Base-by-base conservation (phyloP, 2,888 invertebrate species). In the Pristionchus mayeri region DNA sequence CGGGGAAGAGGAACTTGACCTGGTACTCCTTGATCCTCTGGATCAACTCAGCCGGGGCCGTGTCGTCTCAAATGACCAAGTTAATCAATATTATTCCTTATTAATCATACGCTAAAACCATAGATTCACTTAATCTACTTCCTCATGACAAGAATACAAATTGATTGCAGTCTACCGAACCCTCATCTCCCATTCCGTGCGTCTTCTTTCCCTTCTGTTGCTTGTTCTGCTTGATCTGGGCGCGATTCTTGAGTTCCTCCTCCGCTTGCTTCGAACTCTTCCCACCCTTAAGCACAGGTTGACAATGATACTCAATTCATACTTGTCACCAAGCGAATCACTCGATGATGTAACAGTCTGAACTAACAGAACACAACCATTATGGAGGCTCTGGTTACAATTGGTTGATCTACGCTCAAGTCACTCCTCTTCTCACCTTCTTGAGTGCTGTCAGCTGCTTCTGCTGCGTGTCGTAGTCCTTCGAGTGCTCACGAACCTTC, bases 391-490 rank as follows among this genome's bases (percentile, higher is more conserved):
- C n/a, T n/a, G n/a, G n/a, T n/a, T 50, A 3, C 60, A 60, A 60
- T 60, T 27, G 11, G 2, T n/a, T 60, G n/a, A n/a, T 24, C 9
- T 21, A 21, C 50, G 50, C 24, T 60, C 60, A 13, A 3, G 18
- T 34, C 30, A 30, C 44, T 76, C 50, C 37, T 48, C 18, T 18
- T 4, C 44, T 2, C 96, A 95, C 82, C 94, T 99, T 99, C 94
- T 99, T 99, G 93, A 99, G 93, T 85, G 98, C 98, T 90, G 96
- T 97, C n/a, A 99, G 93, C 86, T 96, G 95, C 93, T 98, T 98
- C 93, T 99, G 98, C 93, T 99, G 99, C 93, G 98, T 98, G 93
- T 99, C 99, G 93, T 96, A 99, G 88, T 98, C 98, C 93, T 99
- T 99, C 79, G 96, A 94, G 95, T 96, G 96, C 93, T 99, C 98